phyloP scores from a whole-genome alignment of 2,113 vertebrate genomes.

The Gyps fulvus region DNA sequence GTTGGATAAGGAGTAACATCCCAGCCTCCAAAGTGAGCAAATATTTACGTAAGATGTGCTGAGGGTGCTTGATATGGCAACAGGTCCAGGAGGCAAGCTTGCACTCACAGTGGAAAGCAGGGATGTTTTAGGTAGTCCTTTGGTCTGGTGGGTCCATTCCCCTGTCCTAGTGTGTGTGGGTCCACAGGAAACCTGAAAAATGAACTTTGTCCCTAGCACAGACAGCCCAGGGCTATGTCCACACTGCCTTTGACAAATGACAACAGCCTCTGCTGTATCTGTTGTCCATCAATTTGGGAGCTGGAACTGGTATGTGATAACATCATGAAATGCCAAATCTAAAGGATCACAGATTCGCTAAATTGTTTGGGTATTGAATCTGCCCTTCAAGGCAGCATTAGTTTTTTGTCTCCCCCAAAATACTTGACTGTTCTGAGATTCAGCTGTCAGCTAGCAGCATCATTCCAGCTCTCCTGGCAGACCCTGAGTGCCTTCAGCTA shows the following conservation, averaged over 20 bases:
- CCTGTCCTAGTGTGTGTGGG: accelerated
- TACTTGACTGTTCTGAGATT: neutral
- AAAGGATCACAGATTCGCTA: neutral
- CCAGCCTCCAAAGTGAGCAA: neutral
- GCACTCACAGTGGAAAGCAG: neutral
- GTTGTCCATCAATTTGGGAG: neutral
- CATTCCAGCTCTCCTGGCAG: neutral
- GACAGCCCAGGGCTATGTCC: neutral
- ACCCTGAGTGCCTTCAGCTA: neutral
- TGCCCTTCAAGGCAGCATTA: neutral
- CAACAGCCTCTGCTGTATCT: neutral
- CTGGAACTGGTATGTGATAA: neutral
- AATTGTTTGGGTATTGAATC: neutral
- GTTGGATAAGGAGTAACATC: neutral
- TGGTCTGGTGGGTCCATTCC: neutral
- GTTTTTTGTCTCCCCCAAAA: neutral
- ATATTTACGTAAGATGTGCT: neutral
- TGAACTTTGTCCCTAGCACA: neutral
- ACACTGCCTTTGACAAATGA: neutral
- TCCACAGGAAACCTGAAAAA: neutral
- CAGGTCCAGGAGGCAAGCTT: neutral
- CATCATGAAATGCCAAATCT: neutral
- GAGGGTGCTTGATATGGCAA: neutral
- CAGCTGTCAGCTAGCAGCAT: neutral
- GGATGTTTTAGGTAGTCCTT: neutral